A percentile compares a stretch with the other conserved stretches of the same genome.
These are phyloP conservation scores for Pitta sordida DNA, from an alignment of 2,113 vertebrate species.

Conservation along the genomic window DNA sequence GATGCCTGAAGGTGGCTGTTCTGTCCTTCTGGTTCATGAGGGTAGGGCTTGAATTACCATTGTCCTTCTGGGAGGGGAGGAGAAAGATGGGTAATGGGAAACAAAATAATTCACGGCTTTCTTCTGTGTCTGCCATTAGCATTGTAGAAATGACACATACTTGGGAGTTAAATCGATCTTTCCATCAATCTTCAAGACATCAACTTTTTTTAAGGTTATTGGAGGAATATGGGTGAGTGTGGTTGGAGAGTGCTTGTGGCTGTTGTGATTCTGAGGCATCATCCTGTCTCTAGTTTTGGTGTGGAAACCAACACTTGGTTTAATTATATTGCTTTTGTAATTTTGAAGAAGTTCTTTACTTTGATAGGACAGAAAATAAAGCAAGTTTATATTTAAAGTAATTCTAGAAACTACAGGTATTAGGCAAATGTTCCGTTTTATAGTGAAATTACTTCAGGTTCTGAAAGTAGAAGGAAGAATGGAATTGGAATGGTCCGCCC, in stretches of 20 bases:
- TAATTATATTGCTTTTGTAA: neutral
- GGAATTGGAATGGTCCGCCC: too few species aligned
- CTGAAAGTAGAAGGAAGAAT: neutral
- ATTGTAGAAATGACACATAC: neutral
- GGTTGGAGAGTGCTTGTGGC: neutral
- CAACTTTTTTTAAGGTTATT: neutral
- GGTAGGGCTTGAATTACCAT: neutral
- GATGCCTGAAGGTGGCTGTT: neutral
- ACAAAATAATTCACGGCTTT: neutral
- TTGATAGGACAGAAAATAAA: neutral
- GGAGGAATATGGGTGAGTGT: neutral
- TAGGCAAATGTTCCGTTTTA: neutral
- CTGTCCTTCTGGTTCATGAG: neutral
- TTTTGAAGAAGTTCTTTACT: neutral
- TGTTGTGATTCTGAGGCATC: neutral
- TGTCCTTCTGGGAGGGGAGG: neutral
- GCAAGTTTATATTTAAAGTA: neutral
- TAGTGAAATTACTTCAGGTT: neutral
- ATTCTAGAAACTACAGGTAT: neutral
- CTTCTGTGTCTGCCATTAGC: neutral
- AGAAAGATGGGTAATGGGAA: neutral
- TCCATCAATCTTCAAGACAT: neutral
- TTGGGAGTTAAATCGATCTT: neutral
- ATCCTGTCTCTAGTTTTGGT: neutral
- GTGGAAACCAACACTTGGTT: neutral